Base-by-base conservation (phyloP, 1,140 invertebrate genomes). In the Caenorhabditis briggsae region DNA sequence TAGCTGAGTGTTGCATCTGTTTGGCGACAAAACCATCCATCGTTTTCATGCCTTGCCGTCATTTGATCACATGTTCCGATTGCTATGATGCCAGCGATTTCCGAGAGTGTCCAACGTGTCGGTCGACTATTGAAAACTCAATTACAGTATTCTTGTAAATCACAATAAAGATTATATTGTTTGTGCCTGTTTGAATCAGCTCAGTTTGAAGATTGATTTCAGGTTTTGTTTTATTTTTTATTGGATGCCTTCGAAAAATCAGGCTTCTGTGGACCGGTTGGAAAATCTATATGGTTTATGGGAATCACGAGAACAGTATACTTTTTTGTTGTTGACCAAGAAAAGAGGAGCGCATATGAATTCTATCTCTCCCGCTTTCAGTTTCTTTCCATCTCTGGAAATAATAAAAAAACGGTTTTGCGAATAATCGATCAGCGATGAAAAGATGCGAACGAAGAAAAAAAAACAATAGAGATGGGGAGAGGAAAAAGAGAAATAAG, bases 1-100 rank as follows among this genome's bases (percentile, higher is more conserved):
- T 65, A 18, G 53, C 84, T 6, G 84, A 85, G 25, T 85, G 84
- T 56, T 85, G 84, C 65, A 85, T 85, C 11, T 85, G 84, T 65
- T 53, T 85, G 41, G 65, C 61, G 1, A 78, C 64, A 7, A 85
- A 85, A 74, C 84, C 84, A 33, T 70, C 61, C 9, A 53, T 85
- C 43, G 84, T 85, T 55, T 85, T 85, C 53, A 70, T 85, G 84
- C 84, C 84, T 14, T 85, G 84, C 23, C 53, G 64, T 53, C 84
- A 85, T 74, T 25, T 85, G 20, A 65, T 65, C 48, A 85, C 65
- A 8, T 85, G 84, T 53, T 25, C 61, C 25, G 84, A 53, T 16
- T 85, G 84, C 50, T 64, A 50, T 20, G 84, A 85, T 55, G 84
- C 61, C 53, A 70, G 61, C 46, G 53, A 50, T 85, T 58, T 85